Conservation (phyloP, 2,888 invertebrate genomes). For the Venustoraphidia nigricollis region DNA sequence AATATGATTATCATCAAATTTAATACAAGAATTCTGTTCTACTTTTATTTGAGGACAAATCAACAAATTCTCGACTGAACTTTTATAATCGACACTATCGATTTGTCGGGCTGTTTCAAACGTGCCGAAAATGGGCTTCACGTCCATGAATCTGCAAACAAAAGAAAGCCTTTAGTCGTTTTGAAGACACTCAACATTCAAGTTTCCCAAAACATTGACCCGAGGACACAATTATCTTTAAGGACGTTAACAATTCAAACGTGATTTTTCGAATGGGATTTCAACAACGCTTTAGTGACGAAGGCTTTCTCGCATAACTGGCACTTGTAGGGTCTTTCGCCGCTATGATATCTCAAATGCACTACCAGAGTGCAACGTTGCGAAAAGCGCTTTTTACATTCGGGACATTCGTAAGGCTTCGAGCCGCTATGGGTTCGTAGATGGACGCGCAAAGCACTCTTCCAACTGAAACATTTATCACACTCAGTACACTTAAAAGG, state of each 20-base stretch:
- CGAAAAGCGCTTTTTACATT: slow-evolving; percentile 25
- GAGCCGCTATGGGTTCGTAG: slow-evolving; percentile 1
- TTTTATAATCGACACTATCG: no score
- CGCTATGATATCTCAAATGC: slow-evolving; percentile 26
- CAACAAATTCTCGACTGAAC: no score
- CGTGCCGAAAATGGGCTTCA: no score
- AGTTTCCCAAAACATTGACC: slow-evolving; percentile 9
- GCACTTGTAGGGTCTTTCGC: slow-evolving; percentile 23
- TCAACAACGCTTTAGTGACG: slow-evolving; percentile 19
- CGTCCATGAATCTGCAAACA: no score
- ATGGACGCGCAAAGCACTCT: not conserved
- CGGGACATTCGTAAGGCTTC: slow-evolving; percentile 16
- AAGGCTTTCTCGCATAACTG: slow-evolving; percentile 20
- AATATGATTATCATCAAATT: no score
- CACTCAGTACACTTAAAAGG: not conserved
- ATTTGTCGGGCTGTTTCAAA: no score
- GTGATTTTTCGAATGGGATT: slow-evolving; percentile 15
- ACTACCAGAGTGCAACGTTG: slow-evolving; percentile 23
- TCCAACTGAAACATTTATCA: not conserved
- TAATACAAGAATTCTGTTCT: no score
- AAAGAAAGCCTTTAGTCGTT: slow-evolving; percentile 18
- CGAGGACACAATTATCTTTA: no score
- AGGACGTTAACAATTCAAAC: slow-evolving; percentile 7
- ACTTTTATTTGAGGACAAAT: no score
- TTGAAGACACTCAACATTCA: slow-evolving; percentile 23